These are phyloP conservation scores for Gambusia holbrooki DNA, from an alignment of 2,113 vertebrate species.

Conservation along the genomic window DNA sequence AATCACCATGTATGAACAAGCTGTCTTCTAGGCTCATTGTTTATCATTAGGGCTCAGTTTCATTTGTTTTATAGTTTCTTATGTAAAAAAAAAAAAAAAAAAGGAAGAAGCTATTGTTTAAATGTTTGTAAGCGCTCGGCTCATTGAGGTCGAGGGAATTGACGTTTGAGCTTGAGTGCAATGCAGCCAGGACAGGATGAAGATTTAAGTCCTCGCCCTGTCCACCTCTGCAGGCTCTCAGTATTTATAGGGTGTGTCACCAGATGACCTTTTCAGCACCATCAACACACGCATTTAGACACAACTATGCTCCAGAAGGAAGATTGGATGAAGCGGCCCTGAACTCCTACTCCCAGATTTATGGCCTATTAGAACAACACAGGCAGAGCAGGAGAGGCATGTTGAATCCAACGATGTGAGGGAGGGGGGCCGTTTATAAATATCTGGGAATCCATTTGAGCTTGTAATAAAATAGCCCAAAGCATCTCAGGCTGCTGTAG, in stretches of 20 bases:
- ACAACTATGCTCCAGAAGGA: constrained; percentile 38
- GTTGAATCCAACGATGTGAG: constrained; percentile 41
- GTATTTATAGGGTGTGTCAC: constrained; percentile 71
- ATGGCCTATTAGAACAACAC: constrained; percentile 53
- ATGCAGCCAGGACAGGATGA: constrained; percentile 25
- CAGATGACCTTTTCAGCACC: constrained; percentile 48
- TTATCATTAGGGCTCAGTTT: constrained; percentile 26
- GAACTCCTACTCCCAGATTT: constrained; percentile 61
- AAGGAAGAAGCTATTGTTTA: constrained; percentile 21
- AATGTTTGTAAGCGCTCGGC: constrained; percentile 33
- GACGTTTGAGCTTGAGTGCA: constrained; percentile 42
- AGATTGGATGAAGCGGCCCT: constrained; percentile 52
- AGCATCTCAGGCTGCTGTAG: constrained; percentile 33
- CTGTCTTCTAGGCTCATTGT: constrained; percentile 17
- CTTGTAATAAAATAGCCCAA: constrained; percentile 51
- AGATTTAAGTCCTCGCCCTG: constrained; percentile 25
- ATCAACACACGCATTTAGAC: constrained; percentile 42
- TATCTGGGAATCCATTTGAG: constrained; percentile 67
- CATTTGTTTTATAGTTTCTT: constrained; percentile 10
- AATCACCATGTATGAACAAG: constrained; percentile 8
- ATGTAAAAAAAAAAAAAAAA: constrained; percentile 18
- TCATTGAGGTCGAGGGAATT: constrained; percentile 41
- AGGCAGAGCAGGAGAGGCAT: constrained; percentile 44
- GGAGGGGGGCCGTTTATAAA: constrained; percentile 64
- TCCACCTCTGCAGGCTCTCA: constrained; percentile 39